A percentile compares a stretch with the other conserved stretches of the same genome.
phyloP scores from a whole-genome alignment of 2,888 invertebrate genomes.

The Platycheirus rosarum region DNA sequence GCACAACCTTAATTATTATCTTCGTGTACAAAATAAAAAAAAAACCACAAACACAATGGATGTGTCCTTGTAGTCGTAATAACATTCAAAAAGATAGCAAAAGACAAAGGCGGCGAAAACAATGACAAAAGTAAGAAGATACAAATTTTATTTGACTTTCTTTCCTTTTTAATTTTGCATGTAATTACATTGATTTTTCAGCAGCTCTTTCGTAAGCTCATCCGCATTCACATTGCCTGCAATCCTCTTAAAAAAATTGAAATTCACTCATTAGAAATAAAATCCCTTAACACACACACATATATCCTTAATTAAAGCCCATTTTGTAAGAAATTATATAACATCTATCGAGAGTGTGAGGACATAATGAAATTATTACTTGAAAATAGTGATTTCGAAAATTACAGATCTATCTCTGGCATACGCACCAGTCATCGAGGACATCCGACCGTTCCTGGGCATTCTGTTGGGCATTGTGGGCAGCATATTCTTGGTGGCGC shows the following conservation, averaged over 20 bases:
- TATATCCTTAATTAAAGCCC: slow-evolving; percentile 16
- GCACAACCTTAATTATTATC: slow-evolving; percentile 75
- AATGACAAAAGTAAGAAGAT: slow-evolving; percentile 69
- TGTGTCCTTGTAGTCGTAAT: slow-evolving; percentile 78
- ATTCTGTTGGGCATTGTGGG: slow-evolving; percentile 84
- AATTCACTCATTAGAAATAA: slow-evolving; percentile 27
- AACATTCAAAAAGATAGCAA: slow-evolving; percentile 78
- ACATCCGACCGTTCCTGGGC: slow-evolving; percentile 84
- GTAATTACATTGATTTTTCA: slow-evolving; percentile 28
- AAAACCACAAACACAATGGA: slow-evolving; percentile 37
- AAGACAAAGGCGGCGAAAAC: slow-evolving; percentile 62
- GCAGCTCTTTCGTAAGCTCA: background rate
- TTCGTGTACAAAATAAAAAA: slow-evolving; percentile 45
- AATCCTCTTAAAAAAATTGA: slow-evolving; percentile 9
- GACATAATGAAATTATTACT: slow-evolving; percentile 54
- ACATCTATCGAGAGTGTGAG: slow-evolving; percentile 11
- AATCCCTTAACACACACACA: slow-evolving; percentile 10
- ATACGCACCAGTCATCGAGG: slow-evolving; percentile 83
- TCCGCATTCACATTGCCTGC: too few relatives aligned
- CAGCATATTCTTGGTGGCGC: slow-evolving; percentile 84
- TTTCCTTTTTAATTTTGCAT: slow-evolving; percentile 21
- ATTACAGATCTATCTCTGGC: slow-evolving; percentile 81
- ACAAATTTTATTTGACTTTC: slow-evolving; percentile 42
- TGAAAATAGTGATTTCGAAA: slow-evolving; percentile 72
- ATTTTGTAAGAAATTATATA: slow-evolving; percentile 3